Evolutionary conservation across 1,140 invertebrate species (phyloP), one percentile per base, ranked within the genome.

Genomic region (Pemphigus obesinymphae): DNA sequence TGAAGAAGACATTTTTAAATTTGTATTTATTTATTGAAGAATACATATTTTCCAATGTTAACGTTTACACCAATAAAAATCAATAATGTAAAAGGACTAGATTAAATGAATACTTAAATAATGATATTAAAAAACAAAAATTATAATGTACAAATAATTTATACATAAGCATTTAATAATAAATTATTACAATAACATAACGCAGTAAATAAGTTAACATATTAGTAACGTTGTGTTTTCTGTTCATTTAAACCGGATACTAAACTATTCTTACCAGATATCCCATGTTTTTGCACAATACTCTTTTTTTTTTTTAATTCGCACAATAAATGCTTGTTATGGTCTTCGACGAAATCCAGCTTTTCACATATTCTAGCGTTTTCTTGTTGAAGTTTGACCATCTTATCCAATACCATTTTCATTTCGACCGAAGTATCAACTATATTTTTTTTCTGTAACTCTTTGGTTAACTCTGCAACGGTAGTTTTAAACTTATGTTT

Each of bases 361-460:
- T 80, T 80, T 80, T 80, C 76, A 13, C 76, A 43, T 13, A 80
- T 26, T 17, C 76, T 80, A 31, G 76, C 76, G n/a, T 80, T 80
- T 80, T 80, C 76, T 29, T 80, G 76, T 43, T 80, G 76, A 11
- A 80, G 15, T 45, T 80, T 80, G 0, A 80, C 76, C 76, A 80
- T 80, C 8, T 80, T 80, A 13, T 80, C 76, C 8, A 80, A 61
- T 20, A 80, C 55, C 55, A 80, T 63, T 63, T 80, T 80, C 76
- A 80, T 80, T 61, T 80, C 76, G 10, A 61, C 76, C 13, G 76
- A 80, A 31, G 76, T 80, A 7, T 80, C 76, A 0, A 31, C 13
- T 20, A 61, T 15, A 8, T 80, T 80, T 29, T 61, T 80, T 40
- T 80, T 80, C 37, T 80, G 50, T 45, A 80, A 80, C 37, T 80